Conservation (phyloP, 2,797 vertebrate species). For the Helarctos malayanus region DNA sequence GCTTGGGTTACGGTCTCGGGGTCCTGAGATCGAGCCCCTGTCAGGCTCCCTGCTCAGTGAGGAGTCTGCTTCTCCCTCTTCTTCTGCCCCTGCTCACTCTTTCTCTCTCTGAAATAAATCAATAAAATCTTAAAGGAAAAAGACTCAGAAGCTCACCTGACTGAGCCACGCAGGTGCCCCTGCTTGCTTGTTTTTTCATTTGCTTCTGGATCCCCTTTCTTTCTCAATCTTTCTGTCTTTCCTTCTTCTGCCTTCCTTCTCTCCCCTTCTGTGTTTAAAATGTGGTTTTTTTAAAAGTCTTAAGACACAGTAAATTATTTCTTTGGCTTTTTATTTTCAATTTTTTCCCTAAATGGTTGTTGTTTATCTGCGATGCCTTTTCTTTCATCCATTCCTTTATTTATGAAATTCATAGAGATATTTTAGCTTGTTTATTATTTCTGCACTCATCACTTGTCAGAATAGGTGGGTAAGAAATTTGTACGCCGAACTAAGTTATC, state of each 20-base stretch:
- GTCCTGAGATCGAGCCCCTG: neutral
- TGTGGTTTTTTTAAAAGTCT: neutral
- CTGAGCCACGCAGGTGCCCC: neutral
- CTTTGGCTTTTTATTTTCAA: constrained; percentile 14
- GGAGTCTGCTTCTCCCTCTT: neutral
- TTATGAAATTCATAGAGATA: constrained; percentile 3
- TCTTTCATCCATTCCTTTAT: constrained; percentile 30
- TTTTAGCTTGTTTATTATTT: constrained; percentile 38
- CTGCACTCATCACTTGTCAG: neutral
- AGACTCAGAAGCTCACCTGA: neutral
- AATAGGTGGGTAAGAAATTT: constrained; percentile 25
- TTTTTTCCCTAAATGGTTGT: neutral
- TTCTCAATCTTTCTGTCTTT: neutral
- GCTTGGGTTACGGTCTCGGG: neutral
- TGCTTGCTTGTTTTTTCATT: neutral
- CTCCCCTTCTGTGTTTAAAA: neutral
- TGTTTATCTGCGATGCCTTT: neutral
- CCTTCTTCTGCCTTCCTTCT: neutral
- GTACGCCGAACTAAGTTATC: constrained; percentile 43
- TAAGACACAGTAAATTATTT: neutral
- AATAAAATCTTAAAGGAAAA: neutral
- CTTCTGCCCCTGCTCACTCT: neutral
- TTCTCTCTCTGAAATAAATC: neutral
- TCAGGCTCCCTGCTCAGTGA: neutral
- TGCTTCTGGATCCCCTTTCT: neutral